Evolutionary conservation across 2,888 invertebrate species (phyloP).

Genomic region (Hypena proboscidalis): DNA sequence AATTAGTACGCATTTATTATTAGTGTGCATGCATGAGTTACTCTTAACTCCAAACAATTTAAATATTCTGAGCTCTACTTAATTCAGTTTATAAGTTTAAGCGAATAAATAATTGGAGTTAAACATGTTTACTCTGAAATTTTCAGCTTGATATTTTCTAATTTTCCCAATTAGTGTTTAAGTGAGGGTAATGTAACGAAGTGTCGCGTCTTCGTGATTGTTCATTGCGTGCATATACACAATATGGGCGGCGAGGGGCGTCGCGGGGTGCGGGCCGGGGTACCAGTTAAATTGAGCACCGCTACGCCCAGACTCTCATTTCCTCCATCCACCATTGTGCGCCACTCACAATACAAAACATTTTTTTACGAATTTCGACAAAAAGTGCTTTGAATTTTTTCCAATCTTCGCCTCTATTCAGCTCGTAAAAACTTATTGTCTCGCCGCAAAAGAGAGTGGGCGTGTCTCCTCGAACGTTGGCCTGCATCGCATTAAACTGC

Average conservation of each 20-base stretch:
- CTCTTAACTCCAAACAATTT: not conserved
- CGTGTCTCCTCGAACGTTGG: constrained; percentile 47
- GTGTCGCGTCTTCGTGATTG: constrained; percentile 57
- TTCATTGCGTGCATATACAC: constrained; percentile 59
- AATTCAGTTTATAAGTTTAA: constrained; percentile 17
- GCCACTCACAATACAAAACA: constrained; percentile 84
- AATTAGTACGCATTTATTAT: not conserved
- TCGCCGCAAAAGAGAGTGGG: constrained; percentile 66
- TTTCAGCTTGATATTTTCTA: constrained; percentile 15
- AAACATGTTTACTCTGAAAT: constrained; percentile 11
- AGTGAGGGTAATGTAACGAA: constrained; percentile 40
- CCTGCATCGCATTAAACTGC: constrained; percentile 52
- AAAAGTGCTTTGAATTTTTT: constrained; percentile 83
- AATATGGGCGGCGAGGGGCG: constrained; percentile 47
- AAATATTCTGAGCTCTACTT: constrained; percentile 1
- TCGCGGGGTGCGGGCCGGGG: constrained; percentile 52
- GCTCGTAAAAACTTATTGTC: constrained; percentile 78
- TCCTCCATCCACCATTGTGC: constrained; percentile 81
- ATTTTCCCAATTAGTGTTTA: constrained; percentile 24
- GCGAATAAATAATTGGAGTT: constrained; percentile 19
- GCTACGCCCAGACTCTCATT: constrained; percentile 82
- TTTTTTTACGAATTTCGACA: constrained; percentile 82
- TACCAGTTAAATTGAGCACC: constrained; percentile 81
- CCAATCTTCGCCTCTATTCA: constrained; percentile 83
- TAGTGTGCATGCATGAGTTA: not conserved